phyloP scores from a whole-genome alignment of 1,140 invertebrate species.

The Galleria mellonella region DNA sequence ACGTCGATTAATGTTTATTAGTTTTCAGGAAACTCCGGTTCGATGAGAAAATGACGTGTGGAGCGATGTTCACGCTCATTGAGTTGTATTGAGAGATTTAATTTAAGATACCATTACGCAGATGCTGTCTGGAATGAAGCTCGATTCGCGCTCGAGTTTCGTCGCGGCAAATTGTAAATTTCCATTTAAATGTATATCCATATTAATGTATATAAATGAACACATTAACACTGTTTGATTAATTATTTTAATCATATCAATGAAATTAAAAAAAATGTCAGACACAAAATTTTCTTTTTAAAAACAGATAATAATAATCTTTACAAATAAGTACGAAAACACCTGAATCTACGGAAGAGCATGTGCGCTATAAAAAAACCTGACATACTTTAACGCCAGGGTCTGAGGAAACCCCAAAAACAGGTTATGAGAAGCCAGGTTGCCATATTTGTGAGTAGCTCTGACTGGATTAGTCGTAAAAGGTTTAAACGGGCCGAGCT shows the following conservation, averaged over 20 bases:
- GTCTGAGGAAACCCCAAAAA: constrained; percentile 66
- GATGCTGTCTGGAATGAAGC: too few species aligned
- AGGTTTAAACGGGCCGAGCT: constrained; percentile 63
- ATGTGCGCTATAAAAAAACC: constrained; percentile 32
- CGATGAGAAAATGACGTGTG: constrained; percentile 20
- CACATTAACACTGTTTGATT: too few species aligned
- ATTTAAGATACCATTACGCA: constrained; percentile 9
- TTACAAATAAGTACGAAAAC: too few species aligned
- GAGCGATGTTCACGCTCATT: constrained; percentile 10
- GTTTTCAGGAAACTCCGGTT: constrained; percentile 31
- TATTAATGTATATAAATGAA: too few species aligned
- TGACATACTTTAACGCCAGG: constrained; percentile 27
- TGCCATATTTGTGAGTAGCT: constrained; percentile 64
- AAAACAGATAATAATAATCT: too few species aligned
- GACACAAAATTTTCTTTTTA: too few species aligned
- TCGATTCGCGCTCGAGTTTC: too few species aligned
- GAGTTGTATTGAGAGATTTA: constrained; percentile 14
- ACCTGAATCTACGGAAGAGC: constrained; percentile 13
- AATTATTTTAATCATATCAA: too few species aligned
- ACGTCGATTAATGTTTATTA: constrained; percentile 37
- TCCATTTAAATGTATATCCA: too few species aligned
- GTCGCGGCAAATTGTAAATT: too few species aligned
- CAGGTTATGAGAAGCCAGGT: constrained; percentile 68
- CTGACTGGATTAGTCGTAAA: constrained; percentile 70
- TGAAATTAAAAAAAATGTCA: too few species aligned